Percentiles rank a stretch among this genome's conserved stretches.
These are phyloP conservation scores for Prietella phreatophila DNA, from an alignment of 2,113 vertebrate species.

Conservation along the genomic window DNA sequence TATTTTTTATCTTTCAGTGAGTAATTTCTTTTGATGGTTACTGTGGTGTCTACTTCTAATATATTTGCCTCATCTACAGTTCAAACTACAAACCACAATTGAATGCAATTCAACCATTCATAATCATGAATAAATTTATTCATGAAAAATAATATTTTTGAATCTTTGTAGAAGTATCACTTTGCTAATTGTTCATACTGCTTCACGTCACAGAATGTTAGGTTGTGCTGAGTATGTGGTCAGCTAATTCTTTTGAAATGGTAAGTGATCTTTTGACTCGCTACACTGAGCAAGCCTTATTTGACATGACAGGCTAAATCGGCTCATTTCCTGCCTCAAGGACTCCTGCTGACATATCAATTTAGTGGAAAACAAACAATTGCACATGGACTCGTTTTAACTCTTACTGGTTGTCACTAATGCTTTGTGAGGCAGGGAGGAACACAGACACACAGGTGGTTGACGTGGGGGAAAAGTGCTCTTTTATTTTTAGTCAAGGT, in stretches of 20 bases:
- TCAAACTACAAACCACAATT: neutral
- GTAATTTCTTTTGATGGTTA: neutral
- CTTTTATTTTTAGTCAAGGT: no score
- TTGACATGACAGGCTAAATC: constrained; percentile 44
- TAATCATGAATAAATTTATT: neutral
- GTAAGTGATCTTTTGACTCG: neutral
- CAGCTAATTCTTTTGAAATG: constrained; percentile 26
- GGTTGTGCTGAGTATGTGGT: constrained; percentile 6
- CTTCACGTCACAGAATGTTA: neutral
- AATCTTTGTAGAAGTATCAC: neutral
- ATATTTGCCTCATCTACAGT: neutral
- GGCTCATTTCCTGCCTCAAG: constrained; percentile 25
- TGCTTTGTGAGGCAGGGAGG: no score
- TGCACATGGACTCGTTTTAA: neutral
- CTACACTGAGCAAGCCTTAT: constrained; percentile 31
- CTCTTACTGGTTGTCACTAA: neutral
- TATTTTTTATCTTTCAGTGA: constrained; percentile 17
- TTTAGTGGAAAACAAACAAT: neutral
- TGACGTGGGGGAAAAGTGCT: no score
- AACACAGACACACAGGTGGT: no score
- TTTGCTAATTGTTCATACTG: constrained; percentile 9
- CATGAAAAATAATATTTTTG: neutral
- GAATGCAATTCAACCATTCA: neutral
- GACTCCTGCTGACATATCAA: constrained; percentile 12
- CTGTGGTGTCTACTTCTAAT: neutral